Evolutionary conservation across 2,888 invertebrate genomes (phyloP).

Genomic region (Deladenus siricidicola): DNA sequence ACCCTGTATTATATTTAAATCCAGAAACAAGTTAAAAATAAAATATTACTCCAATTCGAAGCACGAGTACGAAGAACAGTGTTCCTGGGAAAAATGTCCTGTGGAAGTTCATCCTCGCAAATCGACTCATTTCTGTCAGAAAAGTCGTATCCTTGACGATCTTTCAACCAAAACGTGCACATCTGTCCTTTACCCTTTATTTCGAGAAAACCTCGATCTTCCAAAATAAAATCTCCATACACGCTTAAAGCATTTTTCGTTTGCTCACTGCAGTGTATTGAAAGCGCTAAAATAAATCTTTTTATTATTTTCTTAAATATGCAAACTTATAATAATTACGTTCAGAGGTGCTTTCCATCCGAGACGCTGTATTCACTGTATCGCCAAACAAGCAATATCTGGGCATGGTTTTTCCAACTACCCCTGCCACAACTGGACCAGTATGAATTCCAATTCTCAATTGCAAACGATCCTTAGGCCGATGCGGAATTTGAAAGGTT

Average conservation of each 20-base stretch:
- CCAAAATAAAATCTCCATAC: slow-evolving; percentile 40
- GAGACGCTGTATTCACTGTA: slow-evolving; percentile 56
- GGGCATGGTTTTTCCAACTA: slow-evolving; percentile 57
- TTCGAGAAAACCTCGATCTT: slow-evolving; percentile 43
- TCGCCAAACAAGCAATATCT: slow-evolving; percentile 55
- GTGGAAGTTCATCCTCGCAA: slow-evolving; percentile 24
- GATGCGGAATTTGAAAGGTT: slow-evolving; percentile 50
- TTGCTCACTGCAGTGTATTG: slow-evolving; percentile 48
- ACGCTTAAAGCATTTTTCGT: slow-evolving; percentile 34
- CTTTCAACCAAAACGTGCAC: slow-evolving; percentile 52
- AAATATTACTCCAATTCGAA: slow-evolving; percentile 25
- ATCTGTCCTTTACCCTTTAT: slow-evolving; percentile 53
- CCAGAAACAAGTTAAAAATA: not conserved
- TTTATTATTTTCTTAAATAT: not conserved
- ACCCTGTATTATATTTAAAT: too few relatives aligned
- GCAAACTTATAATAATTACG: not conserved
- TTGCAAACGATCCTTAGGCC: slow-evolving; percentile 37
- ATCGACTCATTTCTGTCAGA: slow-evolving; percentile 16
- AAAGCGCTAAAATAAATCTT: slow-evolving; percentile 37
- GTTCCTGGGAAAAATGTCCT: slow-evolving; percentile 42
- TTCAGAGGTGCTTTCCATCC: slow-evolving; percentile 69
- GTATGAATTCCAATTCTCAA: slow-evolving; percentile 53
- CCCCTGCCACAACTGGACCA: slow-evolving; percentile 53
- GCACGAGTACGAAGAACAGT: slow-evolving; percentile 16
- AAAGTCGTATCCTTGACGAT: slow-evolving; percentile 38